Base-by-base conservation (phyloP, 2,113 vertebrate species). In the Neopipo cinnamomea region DNA sequence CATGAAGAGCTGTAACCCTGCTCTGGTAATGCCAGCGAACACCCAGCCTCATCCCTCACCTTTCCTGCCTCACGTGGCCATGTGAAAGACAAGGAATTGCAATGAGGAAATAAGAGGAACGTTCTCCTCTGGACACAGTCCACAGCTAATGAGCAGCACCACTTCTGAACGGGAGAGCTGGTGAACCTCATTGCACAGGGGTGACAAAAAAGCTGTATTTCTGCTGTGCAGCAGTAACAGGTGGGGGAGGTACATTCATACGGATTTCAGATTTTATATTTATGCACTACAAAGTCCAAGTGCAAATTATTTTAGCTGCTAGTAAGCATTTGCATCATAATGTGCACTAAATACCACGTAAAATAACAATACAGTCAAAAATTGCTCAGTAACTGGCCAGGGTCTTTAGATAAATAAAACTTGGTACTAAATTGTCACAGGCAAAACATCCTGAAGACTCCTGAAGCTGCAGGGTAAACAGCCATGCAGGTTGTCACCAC, bases 201-300 rank as follows among this genome's bases (percentile, higher is more conserved):
- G 81, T 8, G 7, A 77, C 9, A 39, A 50, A 18, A 5, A 19
- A 31, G 1, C 8, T 30, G n/a, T 37, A 21, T 27, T 55, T 72
- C 50, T 19, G 4, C 61, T 71, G 5, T 4, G 27, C 6, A 44
- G 33, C 61, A 74, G 3, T 52, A 86, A 74, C 9, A 31, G 17
- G 21, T 11, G 8, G 1, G 3, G 10, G 13, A 10, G 20, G 52
- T 14, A 28, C 5, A 17, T 33, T 72, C 39, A 37, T 0, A 49
- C 0, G 42, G 8, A 62, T 50, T 75, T 67, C 81, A 72, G 21
- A 86, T 7, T 65, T 31, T 50, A 24, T 19, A 80, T 58, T 63
- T 31, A 62, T 31, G 28, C 31, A 49, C 28, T 13, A 81, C 18
- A 13, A 87, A 84, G 46, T 33, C 6, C 28, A 91, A 70, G 24